Evolutionary conservation across 2,113 vertebrate genomes (phyloP), one percentile per base, ranked within the genome.

Genomic region (Clarias magur): DNA sequence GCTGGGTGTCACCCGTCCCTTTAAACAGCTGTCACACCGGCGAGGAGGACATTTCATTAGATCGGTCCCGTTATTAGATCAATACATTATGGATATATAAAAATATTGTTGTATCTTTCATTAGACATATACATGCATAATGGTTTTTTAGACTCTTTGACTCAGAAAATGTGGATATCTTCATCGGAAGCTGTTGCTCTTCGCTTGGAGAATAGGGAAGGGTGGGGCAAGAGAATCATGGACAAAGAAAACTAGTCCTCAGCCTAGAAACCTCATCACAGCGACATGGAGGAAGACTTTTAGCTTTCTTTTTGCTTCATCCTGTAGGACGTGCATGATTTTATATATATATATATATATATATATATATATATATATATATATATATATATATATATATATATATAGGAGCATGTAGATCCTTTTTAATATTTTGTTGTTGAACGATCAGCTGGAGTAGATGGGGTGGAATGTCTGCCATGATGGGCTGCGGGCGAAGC

Each of bases 191-290:
- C 79, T 82, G 38, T 42, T 87, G 79, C 80, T 82, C 27, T 60
- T 62, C 57, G 80, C 38, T 23, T 15, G 54, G 62, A 67, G 81
- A 67, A 83, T 67, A 67, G 56, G 59, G 27, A 90, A 89, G 94
- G 94, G 92, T 93, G 94, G 94, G 94, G 93, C 93, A 83, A 90
- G 86, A 48, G 88, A 93, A 86, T 90, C 62, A 27, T 12, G n/a
- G 70, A 85, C 82, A 56, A 91, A 88, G 88, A 89, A 76, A 65
- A 70, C 16, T 48, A 85, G 53, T 65, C 59, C 38, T 65, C 30
- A 60, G 34, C 16, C 1, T 72, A 75, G 30, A 59, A 38, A 56
- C 30, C 27, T 38, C 79, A 42, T 81, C 57, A 62, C 19, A 38
- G 79, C 30, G 48, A 6, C 27, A 7, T 2, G 38, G 17, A 62